phyloP scores from a whole-genome alignment of 2,888 invertebrate species.

The Caenorhabditis sp. region DNA sequence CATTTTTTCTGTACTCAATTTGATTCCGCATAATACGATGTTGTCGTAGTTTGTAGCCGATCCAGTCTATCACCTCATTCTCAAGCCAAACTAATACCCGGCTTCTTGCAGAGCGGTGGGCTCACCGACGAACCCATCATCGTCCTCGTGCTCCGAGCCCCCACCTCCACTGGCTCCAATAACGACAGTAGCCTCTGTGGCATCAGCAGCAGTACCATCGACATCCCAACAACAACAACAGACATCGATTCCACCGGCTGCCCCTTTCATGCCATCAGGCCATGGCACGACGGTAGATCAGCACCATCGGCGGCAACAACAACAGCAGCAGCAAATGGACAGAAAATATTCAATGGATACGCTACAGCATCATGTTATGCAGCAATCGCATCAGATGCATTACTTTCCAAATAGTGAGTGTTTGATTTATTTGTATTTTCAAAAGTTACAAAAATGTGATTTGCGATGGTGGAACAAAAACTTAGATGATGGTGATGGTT shows the following conservation, averaged over 20 bases:
- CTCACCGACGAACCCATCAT: slow-evolving; percentile 51
- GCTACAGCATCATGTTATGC: slow-evolving; percentile 45
- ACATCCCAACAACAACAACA: slow-evolving; percentile 13
- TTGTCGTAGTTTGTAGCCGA: slow-evolving; percentile 2
- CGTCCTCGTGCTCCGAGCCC: slow-evolving; percentile 54
- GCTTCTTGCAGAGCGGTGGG: slow-evolving; percentile 50
- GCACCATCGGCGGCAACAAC: slow-evolving; percentile 13
- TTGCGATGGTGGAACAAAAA: slow-evolving; percentile 2
- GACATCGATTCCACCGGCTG: not conserved
- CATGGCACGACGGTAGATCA: slow-evolving; percentile 48
- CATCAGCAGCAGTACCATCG: not conserved
- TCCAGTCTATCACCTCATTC: too few relatives aligned
- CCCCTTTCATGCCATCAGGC: slow-evolving; percentile 48
- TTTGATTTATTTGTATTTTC: not conserved
- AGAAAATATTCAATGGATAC: slow-evolving; percentile 54
- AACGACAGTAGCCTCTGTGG: not conserved
- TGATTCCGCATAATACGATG: too few relatives aligned
- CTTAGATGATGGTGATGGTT: not conserved
- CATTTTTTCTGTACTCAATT: too few relatives aligned
- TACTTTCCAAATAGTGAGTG: slow-evolving; percentile 52
- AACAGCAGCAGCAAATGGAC: slow-evolving; percentile 26
- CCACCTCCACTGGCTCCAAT: slow-evolving; percentile 12
- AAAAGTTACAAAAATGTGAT: not conserved
- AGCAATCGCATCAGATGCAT: slow-evolving; percentile 37
- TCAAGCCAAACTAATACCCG: too few relatives aligned